Conservation (phyloP, 2,113 vertebrate genomes). For the rat (Rattus norvegicus) region GRCr8 NC_086021.1:105940501-105941000, state of each 20-base stretch:
- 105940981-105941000: background rate
- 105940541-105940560: background rate
- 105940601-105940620: background rate
- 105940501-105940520: background rate
- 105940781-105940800: background rate
- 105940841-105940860: background rate
- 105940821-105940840: background rate
- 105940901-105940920: background rate
- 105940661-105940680: background rate
- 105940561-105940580: background rate
- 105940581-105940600: background rate
- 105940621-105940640: background rate
- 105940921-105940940: background rate
- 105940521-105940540: background rate
- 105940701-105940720: background rate
- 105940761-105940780: background rate
- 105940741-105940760: background rate
- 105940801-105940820: background rate
- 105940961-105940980: background rate
- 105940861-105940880: background rate
- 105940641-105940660: background rate
- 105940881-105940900: background rate
- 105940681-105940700: background rate
- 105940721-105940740: background rate
- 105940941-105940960: too few relatives aligned